phyloP scores from a whole-genome alignment of 2,888 invertebrate genomes.

The Nephrotoma guestfalica region DNA sequence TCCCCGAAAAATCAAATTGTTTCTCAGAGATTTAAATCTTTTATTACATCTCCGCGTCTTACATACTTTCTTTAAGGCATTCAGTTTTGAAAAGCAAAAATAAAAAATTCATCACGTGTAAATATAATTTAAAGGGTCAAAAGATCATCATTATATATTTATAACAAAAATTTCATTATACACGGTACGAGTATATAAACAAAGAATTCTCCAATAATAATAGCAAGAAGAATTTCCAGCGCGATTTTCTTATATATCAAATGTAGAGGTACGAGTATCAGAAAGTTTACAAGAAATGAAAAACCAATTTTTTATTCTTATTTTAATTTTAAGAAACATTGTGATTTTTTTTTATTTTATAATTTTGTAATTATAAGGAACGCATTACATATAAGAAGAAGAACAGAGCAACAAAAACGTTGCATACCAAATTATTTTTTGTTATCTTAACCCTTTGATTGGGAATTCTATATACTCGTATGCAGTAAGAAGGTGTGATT shows the following conservation, averaged over 20 bases:
- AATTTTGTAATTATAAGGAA: neutral
- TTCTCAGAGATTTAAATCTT: neutral
- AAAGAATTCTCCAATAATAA: neutral
- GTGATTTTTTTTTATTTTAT: neutral
- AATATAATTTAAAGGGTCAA: neutral
- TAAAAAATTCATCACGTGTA: neutral
- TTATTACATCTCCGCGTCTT: neutral
- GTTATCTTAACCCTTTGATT: neutral
- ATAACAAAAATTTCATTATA: neutral
- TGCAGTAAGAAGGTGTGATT: neutral
- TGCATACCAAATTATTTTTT: neutral
- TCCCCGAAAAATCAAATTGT: too few relatives aligned
- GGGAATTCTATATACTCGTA: neutral
- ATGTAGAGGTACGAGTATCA: neutral
- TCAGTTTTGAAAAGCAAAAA: neutral
- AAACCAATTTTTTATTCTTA: neutral
- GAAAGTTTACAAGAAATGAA: neutral
- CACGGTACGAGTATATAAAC: neutral
- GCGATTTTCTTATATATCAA: neutral
- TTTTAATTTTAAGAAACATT: neutral
- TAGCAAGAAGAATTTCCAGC: neutral
- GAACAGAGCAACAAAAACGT: neutral
- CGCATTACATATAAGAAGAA: neutral
- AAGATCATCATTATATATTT: neutral
- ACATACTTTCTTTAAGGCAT: neutral